Evolutionary conservation across 1,140 invertebrate genomes (phyloP).

Genomic region (Cataglyphis hispanica): DNA sequence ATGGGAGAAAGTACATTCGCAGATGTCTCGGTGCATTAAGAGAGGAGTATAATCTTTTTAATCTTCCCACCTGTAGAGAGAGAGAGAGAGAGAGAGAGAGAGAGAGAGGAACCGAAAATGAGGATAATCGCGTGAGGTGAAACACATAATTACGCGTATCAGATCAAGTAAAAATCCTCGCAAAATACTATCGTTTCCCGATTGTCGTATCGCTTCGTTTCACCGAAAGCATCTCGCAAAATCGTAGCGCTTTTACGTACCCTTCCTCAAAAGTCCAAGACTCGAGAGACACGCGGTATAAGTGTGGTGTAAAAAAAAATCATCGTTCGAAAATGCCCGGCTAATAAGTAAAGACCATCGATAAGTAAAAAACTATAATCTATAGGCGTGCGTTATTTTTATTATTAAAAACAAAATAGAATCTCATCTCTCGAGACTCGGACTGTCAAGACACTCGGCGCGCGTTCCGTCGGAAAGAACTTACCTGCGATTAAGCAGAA

Average conservation of each 20-base stretch:
- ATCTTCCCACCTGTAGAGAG: no score
- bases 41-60: background rate
- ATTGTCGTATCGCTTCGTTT: background rate
- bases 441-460: background rate
- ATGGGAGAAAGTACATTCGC: slow-evolving; percentile 41
- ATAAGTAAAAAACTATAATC: no score
- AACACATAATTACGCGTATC: slow-evolving; percentile 31
- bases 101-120: background rate
- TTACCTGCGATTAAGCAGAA: slow-evolving; percentile 85
- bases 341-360: no score
- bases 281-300: background rate
- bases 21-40: background rate
- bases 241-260: no score
- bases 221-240: background rate
- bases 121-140: background rate
- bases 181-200: background rate
- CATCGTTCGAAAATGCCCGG: background rate
- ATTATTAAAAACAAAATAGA: background rate
- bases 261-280: background rate
- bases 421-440: background rate
- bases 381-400: no score
- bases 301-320: background rate
- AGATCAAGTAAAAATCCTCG: background rate
- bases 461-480: slow-evolving; percentile 21
- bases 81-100: no score